Percentiles rank a stretch among this genome's conserved stretches.
These are phyloP conservation scores for Diadumene lineata DNA, from an alignment of 92 coral and sea anemone species.

Conservation along the genomic window DNA sequence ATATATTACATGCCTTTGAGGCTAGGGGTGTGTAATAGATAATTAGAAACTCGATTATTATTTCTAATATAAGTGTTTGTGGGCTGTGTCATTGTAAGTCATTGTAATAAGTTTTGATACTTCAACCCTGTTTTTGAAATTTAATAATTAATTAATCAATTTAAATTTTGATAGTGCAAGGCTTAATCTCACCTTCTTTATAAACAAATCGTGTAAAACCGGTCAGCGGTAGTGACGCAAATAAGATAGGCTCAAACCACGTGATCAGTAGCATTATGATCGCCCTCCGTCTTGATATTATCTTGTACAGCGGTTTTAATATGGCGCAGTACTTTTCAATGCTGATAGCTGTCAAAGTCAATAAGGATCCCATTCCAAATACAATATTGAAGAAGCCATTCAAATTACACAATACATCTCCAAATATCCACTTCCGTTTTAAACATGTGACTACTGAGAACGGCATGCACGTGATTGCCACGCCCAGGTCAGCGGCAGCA, in stretches of 20 bases:
- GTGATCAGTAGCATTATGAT: conserved; percentile 59
- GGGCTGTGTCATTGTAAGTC: too few species aligned
- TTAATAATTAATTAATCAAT: too few species aligned
- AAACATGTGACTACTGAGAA: conserved; percentile 72
- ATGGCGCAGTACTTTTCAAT: conserved; percentile 77
- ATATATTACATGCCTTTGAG: too few species aligned
- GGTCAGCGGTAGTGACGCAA: conserved; percentile 60
- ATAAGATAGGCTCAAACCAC: conserved; percentile 55
- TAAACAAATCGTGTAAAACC: conserved; percentile 60
- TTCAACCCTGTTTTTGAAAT: too few species aligned
- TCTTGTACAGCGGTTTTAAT: conserved; percentile 63
- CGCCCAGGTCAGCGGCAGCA: conserved; percentile 72
- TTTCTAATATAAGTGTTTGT: too few species aligned
- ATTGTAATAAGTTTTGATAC: too few species aligned
- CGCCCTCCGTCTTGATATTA: conserved; percentile 61
- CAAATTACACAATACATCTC: conserved; percentile 59
- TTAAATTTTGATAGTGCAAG: too few species aligned
- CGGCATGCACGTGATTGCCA: conserved; percentile 64
- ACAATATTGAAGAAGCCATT: conserved; percentile 69
- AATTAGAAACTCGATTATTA: too few species aligned
- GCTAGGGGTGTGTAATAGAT: too few species aligned
- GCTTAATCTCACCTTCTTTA: conserved; percentile 48
- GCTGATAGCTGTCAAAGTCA: conserved; percentile 73
- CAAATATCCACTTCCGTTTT: conserved; percentile 66
- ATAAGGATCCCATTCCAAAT: conserved; percentile 59